Conservation (phyloP, 2,113 vertebrate genomes). For the Stigmatopora argus region DNA sequence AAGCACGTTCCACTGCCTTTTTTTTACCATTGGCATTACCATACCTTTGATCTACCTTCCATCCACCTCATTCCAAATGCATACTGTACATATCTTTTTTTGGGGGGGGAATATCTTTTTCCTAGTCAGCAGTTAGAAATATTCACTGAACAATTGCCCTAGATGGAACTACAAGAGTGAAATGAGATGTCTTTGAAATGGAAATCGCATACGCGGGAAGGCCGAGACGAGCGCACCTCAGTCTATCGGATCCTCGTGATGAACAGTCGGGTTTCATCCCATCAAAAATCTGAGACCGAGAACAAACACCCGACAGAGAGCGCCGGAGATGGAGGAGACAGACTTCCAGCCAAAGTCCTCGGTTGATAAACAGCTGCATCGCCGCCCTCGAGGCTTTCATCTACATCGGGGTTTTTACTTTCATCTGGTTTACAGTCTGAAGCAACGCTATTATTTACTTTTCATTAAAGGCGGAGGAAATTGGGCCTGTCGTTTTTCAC, state of each 20-base stretch:
- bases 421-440: conserved; percentile 48
- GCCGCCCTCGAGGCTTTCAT: conserved; percentile 40
- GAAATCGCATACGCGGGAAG: conserved; percentile 54
- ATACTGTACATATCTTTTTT: conserved; percentile 37
- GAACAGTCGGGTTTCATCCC: conserved; percentile 46
- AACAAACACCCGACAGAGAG: conserved; percentile 41
- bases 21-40: conserved; percentile 58
- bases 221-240: conserved; percentile 28
- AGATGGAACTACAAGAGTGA: conserved; percentile 67
- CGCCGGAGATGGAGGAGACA: conserved; percentile 43
- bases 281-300: conserved; percentile 54
- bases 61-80: conserved; percentile 63
- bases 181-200: conserved; percentile 71
- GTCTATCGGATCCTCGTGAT: conserved; percentile 52
- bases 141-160: conserved; percentile 69
- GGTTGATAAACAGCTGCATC: conserved; percentile 57
- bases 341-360: conserved; percentile 32
- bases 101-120: conserved; percentile 53
- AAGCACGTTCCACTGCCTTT: conserved; percentile 48
- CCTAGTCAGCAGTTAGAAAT: conserved; percentile 70
- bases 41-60: conserved; percentile 70
- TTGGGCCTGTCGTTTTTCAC: conserved; percentile 53
- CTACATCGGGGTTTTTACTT: conserved; percentile 27
- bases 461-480: conserved; percentile 60
- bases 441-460: conserved; percentile 60